These are phyloP conservation scores for Eumeta japonica DNA, from an alignment of 1,140 invertebrate genomes.

Conservation along the genomic window DNA sequence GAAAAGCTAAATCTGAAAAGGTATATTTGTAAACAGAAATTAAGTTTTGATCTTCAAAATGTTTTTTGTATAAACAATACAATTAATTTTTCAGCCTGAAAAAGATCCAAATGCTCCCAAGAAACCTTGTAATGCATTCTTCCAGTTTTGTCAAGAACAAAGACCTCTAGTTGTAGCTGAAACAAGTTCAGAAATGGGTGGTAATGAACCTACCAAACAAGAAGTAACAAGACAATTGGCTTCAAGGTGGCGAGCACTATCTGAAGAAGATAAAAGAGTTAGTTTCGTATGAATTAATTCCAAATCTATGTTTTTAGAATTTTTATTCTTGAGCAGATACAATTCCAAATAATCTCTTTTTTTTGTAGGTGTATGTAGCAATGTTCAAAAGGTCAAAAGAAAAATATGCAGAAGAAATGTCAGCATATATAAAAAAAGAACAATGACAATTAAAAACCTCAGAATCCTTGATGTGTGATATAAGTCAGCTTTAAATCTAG, in stretches of 20 bases:
- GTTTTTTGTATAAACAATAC: slow-evolving; percentile 9
- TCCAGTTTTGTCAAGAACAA: slow-evolving; percentile 79
- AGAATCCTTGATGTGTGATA: slow-evolving; percentile 42
- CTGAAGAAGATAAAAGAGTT: slow-evolving; percentile 70
- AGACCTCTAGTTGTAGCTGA: slow-evolving; percentile 71
- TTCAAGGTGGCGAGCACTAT: slow-evolving; percentile 70
- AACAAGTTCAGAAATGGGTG: slow-evolving; percentile 60
- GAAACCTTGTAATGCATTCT: slow-evolving; percentile 76
- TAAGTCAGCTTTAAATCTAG: slow-evolving; percentile 45
- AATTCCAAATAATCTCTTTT: slow-evolving; percentile 12
- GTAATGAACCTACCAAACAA: slow-evolving; percentile 71
- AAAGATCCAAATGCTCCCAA: slow-evolving; percentile 77
- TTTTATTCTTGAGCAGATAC: slow-evolving; percentile 5
- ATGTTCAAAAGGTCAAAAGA: slow-evolving; percentile 78
- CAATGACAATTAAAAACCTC: slow-evolving; percentile 31
- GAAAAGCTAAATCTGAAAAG: slow-evolving; percentile 56
- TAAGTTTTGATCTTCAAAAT: slow-evolving; percentile 7
- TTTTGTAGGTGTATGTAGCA: slow-evolving; percentile 71
- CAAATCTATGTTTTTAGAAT: slow-evolving; percentile 5
- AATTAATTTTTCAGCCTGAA: slow-evolving; percentile 48
- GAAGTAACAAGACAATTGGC: slow-evolving; percentile 73
- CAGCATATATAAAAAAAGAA: slow-evolving; percentile 58
- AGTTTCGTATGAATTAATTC: slow-evolving; percentile 6
- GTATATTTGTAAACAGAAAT: slow-evolving; percentile 16
- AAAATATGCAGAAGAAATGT: slow-evolving; percentile 74